A percentile compares a stretch with the other conserved stretches of the same genome.
Conservation (phyloP, 2,113 vertebrate species). For the Herpetotheres cachinnans region DNA sequence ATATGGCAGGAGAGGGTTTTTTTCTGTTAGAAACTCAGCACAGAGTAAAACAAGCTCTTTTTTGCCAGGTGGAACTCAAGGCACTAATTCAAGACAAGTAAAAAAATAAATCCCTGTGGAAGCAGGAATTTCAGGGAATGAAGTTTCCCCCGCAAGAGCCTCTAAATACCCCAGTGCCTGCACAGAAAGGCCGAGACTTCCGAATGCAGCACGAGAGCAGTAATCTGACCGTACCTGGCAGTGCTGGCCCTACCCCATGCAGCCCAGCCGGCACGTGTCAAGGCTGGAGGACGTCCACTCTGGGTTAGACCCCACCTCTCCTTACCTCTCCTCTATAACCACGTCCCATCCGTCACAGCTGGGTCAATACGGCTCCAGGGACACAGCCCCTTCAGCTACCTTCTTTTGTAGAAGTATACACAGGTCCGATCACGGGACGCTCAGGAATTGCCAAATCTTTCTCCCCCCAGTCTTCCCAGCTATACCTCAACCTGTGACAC, state of each 20-base stretch:
- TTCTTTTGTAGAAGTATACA: not conserved
- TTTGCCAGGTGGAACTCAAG: not conserved
- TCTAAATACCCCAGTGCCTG: not conserved
- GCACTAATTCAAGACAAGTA: not conserved
- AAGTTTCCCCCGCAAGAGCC: not conserved
- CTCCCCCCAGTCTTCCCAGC: not conserved
- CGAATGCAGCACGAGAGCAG: not conserved
- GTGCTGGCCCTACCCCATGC: not conserved
- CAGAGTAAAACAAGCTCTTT: not conserved
- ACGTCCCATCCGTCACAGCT: not conserved
- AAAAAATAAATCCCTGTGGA: not conserved
- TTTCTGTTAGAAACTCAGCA: not conserved
- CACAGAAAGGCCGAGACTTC: not conserved
- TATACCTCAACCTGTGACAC: not conserved
- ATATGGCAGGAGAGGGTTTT: not conserved
- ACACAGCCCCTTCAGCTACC: not conserved
- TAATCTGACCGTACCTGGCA: fast-evolving
- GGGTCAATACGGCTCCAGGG: not conserved
- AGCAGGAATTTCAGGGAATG: slow-evolving; percentile 10
- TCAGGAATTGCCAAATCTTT: not conserved
- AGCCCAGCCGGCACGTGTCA: not conserved
- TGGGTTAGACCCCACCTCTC: not conserved
- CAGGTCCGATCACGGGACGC: fast-evolving
- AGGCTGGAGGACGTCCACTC: not conserved
- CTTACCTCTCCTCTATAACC: not conserved